A percentile compares a stretch with the other conserved stretches of the same genome.
phyloP scores from a whole-genome alignment of 2,113 vertebrate genomes.

The Marmota monax region DNA sequence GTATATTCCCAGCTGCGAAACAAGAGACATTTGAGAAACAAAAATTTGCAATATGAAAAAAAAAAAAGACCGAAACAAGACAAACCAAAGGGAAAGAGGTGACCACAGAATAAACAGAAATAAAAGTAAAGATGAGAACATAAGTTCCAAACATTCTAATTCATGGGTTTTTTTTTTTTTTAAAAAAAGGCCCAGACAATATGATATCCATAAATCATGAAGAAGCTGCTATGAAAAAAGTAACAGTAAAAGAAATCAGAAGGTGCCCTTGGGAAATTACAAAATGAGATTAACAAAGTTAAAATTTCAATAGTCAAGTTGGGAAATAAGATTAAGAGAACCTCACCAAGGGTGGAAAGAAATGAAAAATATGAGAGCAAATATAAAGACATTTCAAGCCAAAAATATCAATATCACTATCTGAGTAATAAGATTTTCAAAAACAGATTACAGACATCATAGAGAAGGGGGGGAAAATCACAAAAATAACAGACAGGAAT shows the following conservation, averaged over 20 bases:
- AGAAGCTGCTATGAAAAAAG: neutral
- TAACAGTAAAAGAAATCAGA: neutral
- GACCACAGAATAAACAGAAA: neutral
- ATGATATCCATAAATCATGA: constrained; percentile 34
- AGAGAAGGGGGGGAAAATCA: neutral
- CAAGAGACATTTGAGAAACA: neutral
- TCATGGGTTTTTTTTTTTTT: neutral
- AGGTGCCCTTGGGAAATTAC: constrained; percentile 45
- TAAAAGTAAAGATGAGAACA: neutral
- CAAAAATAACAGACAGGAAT: neutral
- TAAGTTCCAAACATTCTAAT: constrained; percentile 34
- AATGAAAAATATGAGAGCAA: constrained; percentile 57
- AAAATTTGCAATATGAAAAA: neutral
- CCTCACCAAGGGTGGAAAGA: constrained; percentile 27
- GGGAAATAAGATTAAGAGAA: constrained; percentile 57
- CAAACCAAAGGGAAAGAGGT: neutral
- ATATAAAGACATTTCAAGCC: constrained; percentile 37
- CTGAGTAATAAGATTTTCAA: constrained; percentile 37
- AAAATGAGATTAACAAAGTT: constrained; percentile 43
- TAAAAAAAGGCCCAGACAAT: neutral
- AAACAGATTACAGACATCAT: neutral
- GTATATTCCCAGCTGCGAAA: neutral
- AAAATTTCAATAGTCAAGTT: constrained; percentile 61
- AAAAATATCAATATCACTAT: constrained; percentile 41
- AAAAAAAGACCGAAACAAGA: neutral